Evolutionary conservation across 2,888 invertebrate species (phyloP).

Genomic region (Coelopa pilipes): DNA sequence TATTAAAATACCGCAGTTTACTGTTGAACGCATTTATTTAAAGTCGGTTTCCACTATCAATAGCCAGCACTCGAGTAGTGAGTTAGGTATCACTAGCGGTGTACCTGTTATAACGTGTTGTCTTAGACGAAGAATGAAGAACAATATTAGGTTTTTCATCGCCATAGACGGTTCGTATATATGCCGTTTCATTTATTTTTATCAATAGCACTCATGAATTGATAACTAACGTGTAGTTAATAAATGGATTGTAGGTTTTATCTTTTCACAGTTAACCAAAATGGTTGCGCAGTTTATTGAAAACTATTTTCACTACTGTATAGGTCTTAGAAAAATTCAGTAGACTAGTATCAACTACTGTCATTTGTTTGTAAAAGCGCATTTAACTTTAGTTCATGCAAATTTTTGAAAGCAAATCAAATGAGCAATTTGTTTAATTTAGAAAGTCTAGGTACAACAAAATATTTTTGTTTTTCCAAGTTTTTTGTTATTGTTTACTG

Average conservation of each 20-base stretch:
- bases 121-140: too few species aligned
- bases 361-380: not conserved
- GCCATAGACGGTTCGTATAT: too few species aligned
- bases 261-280: not conserved
- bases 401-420: too few species aligned
- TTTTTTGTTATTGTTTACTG: too few species aligned
- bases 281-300: not conserved
- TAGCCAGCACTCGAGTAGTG: not conserved
- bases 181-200: not conserved
- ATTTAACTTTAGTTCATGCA: not conserved
- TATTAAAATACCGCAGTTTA: constrained; percentile 58
- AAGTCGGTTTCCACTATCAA: constrained; percentile 58
- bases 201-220: not conserved
- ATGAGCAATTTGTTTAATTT: too few species aligned
- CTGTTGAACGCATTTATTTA: constrained; percentile 59
- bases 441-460: too few species aligned
- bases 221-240: not conserved
- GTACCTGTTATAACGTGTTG: too few species aligned
- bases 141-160: too few species aligned
- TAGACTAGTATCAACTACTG: not conserved
- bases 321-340: constrained; percentile 2
- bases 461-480: too few species aligned
- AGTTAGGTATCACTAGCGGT: too few species aligned
- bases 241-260: not conserved
- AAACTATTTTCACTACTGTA: constrained; percentile 17